Evolutionary conservation across 1,140 invertebrate genomes (phyloP).

Genomic region (Micrasema longulum): DNA sequence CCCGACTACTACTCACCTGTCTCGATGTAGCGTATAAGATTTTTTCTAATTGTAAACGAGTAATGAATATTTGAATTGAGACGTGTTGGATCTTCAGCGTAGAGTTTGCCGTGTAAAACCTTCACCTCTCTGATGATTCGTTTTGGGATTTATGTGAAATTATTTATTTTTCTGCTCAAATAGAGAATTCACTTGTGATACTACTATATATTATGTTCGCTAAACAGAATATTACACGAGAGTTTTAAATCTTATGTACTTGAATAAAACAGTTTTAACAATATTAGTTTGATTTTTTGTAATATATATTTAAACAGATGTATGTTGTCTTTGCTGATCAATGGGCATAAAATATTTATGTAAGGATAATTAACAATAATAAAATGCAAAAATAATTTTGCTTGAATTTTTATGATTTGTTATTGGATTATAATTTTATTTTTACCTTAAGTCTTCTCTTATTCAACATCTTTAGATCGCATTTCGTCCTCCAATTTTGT

Average conservation of each 20-base stretch:
- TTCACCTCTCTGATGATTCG: constrained; percentile 10
- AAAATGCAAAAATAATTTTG: constrained; percentile 54
- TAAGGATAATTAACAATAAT: constrained; percentile 50
- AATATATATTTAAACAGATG: constrained; percentile 49
- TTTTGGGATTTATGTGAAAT: constrained; percentile 23
- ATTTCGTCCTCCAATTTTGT: too few species aligned
- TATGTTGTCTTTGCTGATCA: constrained; percentile 55
- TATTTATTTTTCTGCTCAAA: constrained; percentile 40
- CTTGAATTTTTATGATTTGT: constrained; percentile 49
- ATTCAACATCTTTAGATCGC: too few species aligned
- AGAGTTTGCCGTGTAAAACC: constrained; percentile 33
- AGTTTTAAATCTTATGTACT: constrained; percentile 9
- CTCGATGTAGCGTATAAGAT: constrained; percentile 51
- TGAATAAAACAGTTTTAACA: constrained; percentile 36
- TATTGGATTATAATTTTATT: constrained; percentile 32
- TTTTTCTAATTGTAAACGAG: constrained; percentile 52
- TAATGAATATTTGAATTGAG: constrained; percentile 26
- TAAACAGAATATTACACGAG: constrained; percentile 34
- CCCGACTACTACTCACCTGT: constrained; percentile 41
- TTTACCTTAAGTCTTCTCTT: too few species aligned
- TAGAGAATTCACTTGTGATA: constrained; percentile 41
- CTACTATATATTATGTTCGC: constrained; percentile 35
- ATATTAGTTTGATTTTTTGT: constrained; percentile 44
- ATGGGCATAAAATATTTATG: constrained; percentile 54
- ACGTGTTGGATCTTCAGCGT: constrained; percentile 28